These are phyloP conservation scores for Prosopocoilus inquinatus DNA, from an alignment of 2,888 invertebrate genomes.

Conservation along the genomic window DNA sequence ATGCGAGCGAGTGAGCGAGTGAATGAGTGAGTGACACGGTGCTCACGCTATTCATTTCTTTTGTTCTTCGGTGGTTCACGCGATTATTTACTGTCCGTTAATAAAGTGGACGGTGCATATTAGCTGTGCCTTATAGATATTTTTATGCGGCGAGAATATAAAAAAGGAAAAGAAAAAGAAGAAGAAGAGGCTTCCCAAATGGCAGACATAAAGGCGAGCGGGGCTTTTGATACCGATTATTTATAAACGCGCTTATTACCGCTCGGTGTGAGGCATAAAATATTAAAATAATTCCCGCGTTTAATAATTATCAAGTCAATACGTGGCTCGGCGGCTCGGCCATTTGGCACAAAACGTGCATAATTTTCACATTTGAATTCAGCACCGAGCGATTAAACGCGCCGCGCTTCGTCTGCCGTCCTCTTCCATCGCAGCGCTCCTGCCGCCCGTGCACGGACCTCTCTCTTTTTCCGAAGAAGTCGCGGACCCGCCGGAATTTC, in stretches of 20 bases:
- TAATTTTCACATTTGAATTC: constrained; percentile 19
- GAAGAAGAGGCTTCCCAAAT: background rate
- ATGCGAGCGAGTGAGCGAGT: too few relatives aligned
- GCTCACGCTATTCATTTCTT: too few relatives aligned
- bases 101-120: too few relatives aligned
- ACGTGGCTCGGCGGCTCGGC: constrained; percentile 23
- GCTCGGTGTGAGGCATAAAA: constrained; percentile 42
- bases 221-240: constrained; percentile 31
- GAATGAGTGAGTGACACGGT: too few relatives aligned
- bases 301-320: constrained; percentile 44
- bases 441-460: background rate
- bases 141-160: background rate
- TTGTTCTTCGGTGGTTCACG: too few relatives aligned
- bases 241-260: constrained; percentile 37
- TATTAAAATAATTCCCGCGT: constrained; percentile 42
- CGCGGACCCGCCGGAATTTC: constrained; percentile 2
- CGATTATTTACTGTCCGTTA: too few relatives aligned
- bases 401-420: background rate
- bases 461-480: background rate
- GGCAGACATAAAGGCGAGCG: background rate
- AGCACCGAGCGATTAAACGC: background rate
- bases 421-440: background rate
- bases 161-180: background rate
- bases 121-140: too few relatives aligned
- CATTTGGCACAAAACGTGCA: constrained; percentile 5